Conservation (phyloP, 2,888 invertebrate species). For the Cancer borealis region DNA sequence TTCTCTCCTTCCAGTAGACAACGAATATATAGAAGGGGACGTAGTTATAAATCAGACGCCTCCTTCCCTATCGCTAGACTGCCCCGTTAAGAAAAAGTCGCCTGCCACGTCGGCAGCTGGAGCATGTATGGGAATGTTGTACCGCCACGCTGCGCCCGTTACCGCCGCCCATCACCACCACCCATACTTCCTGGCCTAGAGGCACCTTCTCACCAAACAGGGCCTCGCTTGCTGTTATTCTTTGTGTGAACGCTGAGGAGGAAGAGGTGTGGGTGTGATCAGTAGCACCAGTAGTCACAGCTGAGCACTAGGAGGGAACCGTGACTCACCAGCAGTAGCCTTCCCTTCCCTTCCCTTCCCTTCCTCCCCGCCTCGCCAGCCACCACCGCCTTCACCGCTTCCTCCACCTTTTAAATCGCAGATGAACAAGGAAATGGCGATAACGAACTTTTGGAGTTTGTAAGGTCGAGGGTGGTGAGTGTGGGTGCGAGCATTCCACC, state of each 20-base stretch:
- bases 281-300: not conserved
- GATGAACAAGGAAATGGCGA: slow-evolving; percentile 67
- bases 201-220: not conserved
- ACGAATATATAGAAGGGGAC: not conserved
- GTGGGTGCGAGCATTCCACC: slow-evolving; percentile 9
- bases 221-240: not conserved
- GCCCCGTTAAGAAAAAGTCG: not conserved
- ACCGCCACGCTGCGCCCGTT: not conserved
- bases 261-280: not conserved
- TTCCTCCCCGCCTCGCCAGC: not conserved
- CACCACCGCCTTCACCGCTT: slow-evolving; percentile 50
- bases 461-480: not conserved
- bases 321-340: slow-evolving; percentile 54
- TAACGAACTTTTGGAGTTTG: slow-evolving; percentile 66
- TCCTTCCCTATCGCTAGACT: not conserved
- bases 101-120: not conserved
- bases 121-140: slow-evolving; percentile 24
- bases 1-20: not conserved
- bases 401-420: slow-evolving; percentile 66
- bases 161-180: not conserved
- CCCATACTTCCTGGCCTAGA: slow-evolving; percentile 8
- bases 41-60: not conserved
- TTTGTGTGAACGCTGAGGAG: not conserved
- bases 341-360: not conserved
- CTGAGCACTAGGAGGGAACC: not conserved